Evolutionary conservation across 2,797 vertebrate genomes (phyloP).

Genomic region (Euphonia xanthogaster): DNA sequence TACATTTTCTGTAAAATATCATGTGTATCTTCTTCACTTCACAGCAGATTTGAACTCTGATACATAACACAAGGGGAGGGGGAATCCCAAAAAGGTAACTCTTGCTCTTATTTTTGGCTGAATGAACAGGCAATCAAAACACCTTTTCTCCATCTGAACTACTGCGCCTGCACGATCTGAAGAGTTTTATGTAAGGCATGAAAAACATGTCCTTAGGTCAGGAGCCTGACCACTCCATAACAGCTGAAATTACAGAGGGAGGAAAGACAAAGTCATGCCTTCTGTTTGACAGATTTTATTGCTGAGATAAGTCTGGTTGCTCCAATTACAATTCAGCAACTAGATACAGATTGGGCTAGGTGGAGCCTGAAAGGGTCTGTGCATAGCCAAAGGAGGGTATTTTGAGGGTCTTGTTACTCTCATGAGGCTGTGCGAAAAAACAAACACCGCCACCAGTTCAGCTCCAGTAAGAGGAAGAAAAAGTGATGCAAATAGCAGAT

Average conservation of each 20-base stretch:
- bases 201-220: not conserved
- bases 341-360: not conserved
- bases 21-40: not conserved
- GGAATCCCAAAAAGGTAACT: not conserved
- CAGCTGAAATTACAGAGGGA: not conserved
- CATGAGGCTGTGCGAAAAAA: not conserved
- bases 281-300: not conserved
- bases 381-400: not conserved
- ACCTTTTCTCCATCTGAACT: not conserved
- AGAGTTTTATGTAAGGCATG: not conserved
- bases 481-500: not conserved
- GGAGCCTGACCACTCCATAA: not conserved
- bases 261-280: not conserved
- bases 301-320: not conserved
- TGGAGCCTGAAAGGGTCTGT: not conserved
- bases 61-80: not conserved
- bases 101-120: not conserved
- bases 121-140: not conserved
- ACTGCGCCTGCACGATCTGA: not conserved
- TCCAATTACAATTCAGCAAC: not conserved
- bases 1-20: not conserved
- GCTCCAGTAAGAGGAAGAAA: not conserved
- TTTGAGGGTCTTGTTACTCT: not conserved
- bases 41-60: not conserved
- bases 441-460: not conserved